phyloP scores from a whole-genome alignment of 2,888 invertebrate species.

The Scrobipalpa atriplicella region DNA sequence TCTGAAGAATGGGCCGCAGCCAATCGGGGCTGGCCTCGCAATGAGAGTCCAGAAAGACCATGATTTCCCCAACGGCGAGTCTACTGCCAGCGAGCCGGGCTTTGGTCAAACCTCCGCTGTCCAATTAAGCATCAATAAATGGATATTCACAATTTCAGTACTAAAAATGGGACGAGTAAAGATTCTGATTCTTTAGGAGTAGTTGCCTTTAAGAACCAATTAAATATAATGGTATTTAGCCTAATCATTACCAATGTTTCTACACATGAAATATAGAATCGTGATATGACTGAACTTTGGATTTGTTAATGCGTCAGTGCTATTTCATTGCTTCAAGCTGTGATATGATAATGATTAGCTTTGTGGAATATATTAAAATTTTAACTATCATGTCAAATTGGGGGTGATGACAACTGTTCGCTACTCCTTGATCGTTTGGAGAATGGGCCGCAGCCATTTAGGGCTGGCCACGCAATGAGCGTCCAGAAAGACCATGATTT shows the following conservation, averaged over 20 bases:
- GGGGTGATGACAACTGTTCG: constrained; percentile 10
- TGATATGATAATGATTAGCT: no score
- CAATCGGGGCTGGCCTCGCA: constrained; percentile 80
- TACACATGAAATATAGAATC: no score
- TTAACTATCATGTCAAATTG: constrained; percentile 5
- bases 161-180: no score
- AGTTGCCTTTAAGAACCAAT: no score
- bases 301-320: no score
- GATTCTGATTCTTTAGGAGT: no score
- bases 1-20: constrained; percentile 87
- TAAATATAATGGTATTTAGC: no score
- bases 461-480: constrained; percentile 87
- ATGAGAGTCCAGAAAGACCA: constrained; percentile 91
- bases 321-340: no score
- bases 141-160: no score
- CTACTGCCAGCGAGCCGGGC: constrained; percentile 82
- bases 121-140: background rate
- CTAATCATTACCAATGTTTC: no score
- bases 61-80: background rate
- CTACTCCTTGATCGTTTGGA: constrained; percentile 85
- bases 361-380: no score
- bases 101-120: constrained; percentile 67
- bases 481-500: constrained; percentile 86
- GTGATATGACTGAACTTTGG: no score
- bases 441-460: constrained; percentile 83